Percentiles rank a stretch among this genome's conserved stretches.
These are phyloP conservation scores for Meteorus cinctellus DNA, from an alignment of 2,888 invertebrate species.

Conservation along the genomic window DNA sequence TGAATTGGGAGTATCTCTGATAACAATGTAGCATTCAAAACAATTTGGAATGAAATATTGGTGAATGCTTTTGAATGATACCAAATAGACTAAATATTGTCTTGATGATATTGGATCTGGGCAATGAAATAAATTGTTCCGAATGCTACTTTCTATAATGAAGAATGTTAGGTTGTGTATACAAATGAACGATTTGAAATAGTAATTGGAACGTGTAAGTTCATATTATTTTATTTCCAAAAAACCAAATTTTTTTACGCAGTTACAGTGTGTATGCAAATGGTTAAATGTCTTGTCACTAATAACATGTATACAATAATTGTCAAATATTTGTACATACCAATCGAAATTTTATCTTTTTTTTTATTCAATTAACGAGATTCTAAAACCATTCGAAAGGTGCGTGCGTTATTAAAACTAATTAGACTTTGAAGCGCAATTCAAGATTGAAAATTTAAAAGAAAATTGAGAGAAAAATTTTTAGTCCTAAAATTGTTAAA, in stretches of 20 bases:
- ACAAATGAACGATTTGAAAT: neutral
- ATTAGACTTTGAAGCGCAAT: neutral
- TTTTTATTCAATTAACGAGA: neutral
- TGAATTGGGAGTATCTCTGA: neutral
- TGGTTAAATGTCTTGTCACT: conserved; percentile 19
- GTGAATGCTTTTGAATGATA: too few relatives aligned
- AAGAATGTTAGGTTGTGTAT: neutral
- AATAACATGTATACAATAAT: conserved; percentile 27
- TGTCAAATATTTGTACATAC: neutral
- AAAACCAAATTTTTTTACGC: conserved; percentile 41
- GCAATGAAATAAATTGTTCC: too few relatives aligned
- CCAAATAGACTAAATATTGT: too few relatives aligned
- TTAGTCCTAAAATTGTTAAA: neutral
- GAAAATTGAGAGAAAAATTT: neutral
- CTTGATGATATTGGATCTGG: too few relatives aligned
- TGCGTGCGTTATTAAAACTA: neutral
- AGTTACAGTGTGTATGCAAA: conserved; percentile 37
- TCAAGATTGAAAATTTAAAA: neutral
- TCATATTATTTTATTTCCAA: conserved; percentile 42
- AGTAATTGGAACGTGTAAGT: neutral
- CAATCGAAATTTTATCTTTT: neutral
- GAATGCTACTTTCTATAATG: too few relatives aligned
- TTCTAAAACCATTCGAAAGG: neutral
- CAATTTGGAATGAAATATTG: too few relatives aligned
- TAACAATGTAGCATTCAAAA: too few relatives aligned